Evolutionary conservation across 2,888 invertebrate genomes (phyloP).

Genomic region (Troglohyphantes excavatus): DNA sequence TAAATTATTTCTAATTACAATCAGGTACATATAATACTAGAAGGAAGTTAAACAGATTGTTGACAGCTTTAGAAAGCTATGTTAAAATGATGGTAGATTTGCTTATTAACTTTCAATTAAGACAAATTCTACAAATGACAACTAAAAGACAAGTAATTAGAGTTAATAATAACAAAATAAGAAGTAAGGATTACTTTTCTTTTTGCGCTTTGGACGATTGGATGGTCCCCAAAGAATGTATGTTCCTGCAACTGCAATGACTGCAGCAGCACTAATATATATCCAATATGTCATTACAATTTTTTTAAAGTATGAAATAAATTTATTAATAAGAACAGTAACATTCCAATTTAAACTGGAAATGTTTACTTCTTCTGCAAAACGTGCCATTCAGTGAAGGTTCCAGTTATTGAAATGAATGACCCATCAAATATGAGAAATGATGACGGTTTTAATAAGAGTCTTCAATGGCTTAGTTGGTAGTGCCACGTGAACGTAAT

Average conservation of each 20-base stretch:
- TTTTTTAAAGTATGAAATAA: slow-evolving; percentile 25
- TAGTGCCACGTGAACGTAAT: no score
- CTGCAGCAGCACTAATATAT: slow-evolving; percentile 64
- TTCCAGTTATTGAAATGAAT: neutral
- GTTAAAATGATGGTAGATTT: no score
- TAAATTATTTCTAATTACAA: no score
- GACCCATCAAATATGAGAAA: neutral
- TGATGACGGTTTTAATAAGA: no score
- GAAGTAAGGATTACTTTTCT: slow-evolving; percentile 42
- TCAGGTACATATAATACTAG: no score
- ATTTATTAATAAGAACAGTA: slow-evolving; percentile 19
- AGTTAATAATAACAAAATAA: neutral
- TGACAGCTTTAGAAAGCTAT: no score
- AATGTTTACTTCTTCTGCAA: slow-evolving; percentile 38
- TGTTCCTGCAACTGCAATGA: slow-evolving; percentile 60
- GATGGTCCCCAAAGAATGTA: slow-evolving; percentile 77
- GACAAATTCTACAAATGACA: no score
- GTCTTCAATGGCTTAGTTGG: no score
- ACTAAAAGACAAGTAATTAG: no score
- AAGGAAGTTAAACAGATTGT: no score
- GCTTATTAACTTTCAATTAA: no score
- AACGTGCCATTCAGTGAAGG: slow-evolving; percentile 50
- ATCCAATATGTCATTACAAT: slow-evolving; percentile 58
- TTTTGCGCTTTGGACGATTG: slow-evolving; percentile 66
- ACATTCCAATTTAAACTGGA: neutral